phyloP scores from a whole-genome alignment of 2,888 invertebrate species.

The Drosophila infuscata region DNA sequence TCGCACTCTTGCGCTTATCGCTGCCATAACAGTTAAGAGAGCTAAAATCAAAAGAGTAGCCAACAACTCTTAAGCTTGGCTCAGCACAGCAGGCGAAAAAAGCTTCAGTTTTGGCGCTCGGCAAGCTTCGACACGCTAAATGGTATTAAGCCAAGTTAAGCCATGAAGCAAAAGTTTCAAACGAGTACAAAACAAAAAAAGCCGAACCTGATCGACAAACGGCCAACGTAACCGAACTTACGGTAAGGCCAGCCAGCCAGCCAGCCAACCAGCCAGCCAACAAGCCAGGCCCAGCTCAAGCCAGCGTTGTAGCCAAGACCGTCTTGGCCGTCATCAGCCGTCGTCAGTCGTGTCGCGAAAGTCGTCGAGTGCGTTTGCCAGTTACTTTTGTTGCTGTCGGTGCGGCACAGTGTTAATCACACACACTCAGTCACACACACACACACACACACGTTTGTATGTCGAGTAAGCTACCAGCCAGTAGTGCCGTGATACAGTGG shows the following conservation, averaged over 20 bases:
- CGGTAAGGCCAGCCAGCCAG: constrained; percentile 60
- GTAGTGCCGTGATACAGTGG: constrained; percentile 50
- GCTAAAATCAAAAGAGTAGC: constrained; percentile 9
- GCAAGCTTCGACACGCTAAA: constrained; percentile 69
- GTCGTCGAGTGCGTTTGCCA: constrained; percentile 84
- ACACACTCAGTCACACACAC: constrained; percentile 25
- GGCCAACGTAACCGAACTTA: constrained; percentile 81
- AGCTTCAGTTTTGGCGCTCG: constrained; percentile 48
- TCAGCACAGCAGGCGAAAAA: constrained; percentile 18
- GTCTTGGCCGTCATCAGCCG: constrained; percentile 56
- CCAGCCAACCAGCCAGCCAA: constrained; percentile 9
- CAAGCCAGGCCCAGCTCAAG: constrained; percentile 26
- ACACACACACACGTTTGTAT: constrained; percentile 12
- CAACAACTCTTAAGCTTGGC: constrained; percentile 33
- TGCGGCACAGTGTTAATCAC: constrained; percentile 47
- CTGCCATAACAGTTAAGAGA: constrained; percentile 33
- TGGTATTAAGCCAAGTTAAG: constrained; percentile 72
- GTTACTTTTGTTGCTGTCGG: constrained; percentile 62
- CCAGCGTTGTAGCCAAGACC: constrained; percentile 45
- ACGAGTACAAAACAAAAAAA: constrained; percentile 36
- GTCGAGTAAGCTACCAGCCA: constrained; percentile 38
- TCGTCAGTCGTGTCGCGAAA: constrained; percentile 85
- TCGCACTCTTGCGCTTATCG: constrained; percentile 1
- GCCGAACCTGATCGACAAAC: constrained; percentile 53
- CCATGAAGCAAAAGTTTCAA: constrained; percentile 72